A percentile compares a stretch with the other conserved stretches of the same genome.
Evolutionary conservation across 2,888 invertebrate genomes (phyloP).

Genomic region (Mesoligia furuncula): DNA sequence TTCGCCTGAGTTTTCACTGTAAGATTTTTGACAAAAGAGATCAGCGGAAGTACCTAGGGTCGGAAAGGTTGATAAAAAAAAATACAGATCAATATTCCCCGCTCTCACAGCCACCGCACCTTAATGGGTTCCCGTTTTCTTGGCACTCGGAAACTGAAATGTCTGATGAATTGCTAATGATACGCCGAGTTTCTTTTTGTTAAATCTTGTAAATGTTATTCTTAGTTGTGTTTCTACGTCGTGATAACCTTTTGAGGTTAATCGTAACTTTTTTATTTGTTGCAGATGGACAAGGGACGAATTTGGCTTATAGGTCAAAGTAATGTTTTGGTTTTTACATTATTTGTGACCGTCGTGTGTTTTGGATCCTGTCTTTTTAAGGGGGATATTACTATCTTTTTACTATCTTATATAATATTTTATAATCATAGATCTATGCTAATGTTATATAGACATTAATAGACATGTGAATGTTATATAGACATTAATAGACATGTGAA

Average conservation of each 20-base stretch:
- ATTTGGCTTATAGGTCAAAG: constrained; percentile 31
- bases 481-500: too few species aligned
- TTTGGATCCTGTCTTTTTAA: neutral
- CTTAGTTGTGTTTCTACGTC: constrained; percentile 67
- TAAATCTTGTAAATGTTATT: constrained; percentile 72
- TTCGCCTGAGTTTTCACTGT: neutral
- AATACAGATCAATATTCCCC: neutral
- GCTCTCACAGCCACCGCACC: constrained; percentile 42
- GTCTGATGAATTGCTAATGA: constrained; percentile 81
- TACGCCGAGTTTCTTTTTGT: constrained; percentile 69
- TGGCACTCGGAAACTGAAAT: constrained; percentile 73
- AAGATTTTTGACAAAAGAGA: neutral
- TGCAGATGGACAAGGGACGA: neutral
- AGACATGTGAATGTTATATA: too few species aligned
- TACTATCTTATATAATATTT: too few species aligned
- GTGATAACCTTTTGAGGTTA: constrained; percentile 65
- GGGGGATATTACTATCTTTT: too few species aligned
- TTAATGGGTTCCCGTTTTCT: constrained; percentile 66
- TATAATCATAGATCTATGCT: too few species aligned
- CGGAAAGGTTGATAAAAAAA: neutral
- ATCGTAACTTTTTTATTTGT: constrained; percentile 56
- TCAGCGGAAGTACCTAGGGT: neutral
- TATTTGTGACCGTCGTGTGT: neutral
- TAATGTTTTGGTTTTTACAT: constrained; percentile 1
- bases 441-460: too few species aligned